Conservation (phyloP, 2,113 vertebrate genomes). For the human region GRCh38 chr5:6532501-6533000, state of each 20-base stretch:
- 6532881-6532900: slow-evolving; percentile 56
- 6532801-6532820: slow-evolving; percentile 53
- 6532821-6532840: slow-evolving; percentile 47
- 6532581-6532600: slow-evolving; percentile 38
- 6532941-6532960: slow-evolving; percentile 57
- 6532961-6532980: background rate
- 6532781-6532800: slow-evolving; percentile 56
- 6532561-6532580: slow-evolving; percentile 46
- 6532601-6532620: background rate
- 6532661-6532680: background rate
- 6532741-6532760: slow-evolving; percentile 65
- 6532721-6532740: slow-evolving; percentile 45
- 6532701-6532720: slow-evolving; percentile 29
- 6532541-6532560: slow-evolving; percentile 47
- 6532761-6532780: slow-evolving; percentile 62
- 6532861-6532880: slow-evolving; percentile 32
- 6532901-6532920: slow-evolving; percentile 66
- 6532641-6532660: background rate
- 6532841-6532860: slow-evolving; percentile 26
- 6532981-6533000: slow-evolving; percentile 47
- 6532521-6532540: slow-evolving; percentile 77
- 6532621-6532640: background rate
- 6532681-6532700: background rate
- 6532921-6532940: slow-evolving; percentile 56
- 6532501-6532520: slow-evolving; percentile 73